These are phyloP conservation scores for Patella pellucida DNA, from an alignment of 2,888 invertebrate species.

Conservation along the genomic window DNA sequence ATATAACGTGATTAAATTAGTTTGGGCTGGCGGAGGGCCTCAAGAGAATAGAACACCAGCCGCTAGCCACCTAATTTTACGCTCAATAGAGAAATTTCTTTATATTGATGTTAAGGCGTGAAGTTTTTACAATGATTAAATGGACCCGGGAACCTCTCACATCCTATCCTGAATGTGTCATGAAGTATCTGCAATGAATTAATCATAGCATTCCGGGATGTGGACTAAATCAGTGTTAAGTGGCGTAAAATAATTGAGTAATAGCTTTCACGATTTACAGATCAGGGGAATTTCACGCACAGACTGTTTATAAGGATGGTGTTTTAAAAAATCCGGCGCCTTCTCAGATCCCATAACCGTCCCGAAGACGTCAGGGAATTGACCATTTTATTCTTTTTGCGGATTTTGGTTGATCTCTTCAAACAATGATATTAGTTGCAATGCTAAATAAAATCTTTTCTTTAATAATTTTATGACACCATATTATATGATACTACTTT, in stretches of 20 bases:
- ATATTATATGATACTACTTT: too few relatives aligned
- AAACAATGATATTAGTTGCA: too few relatives aligned
- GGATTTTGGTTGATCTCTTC: too few relatives aligned
- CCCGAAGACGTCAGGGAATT: neutral
- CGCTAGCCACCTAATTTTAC: slow-evolving; percentile 38
- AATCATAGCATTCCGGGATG: slow-evolving; percentile 32
- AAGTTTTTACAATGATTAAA: slow-evolving; percentile 42
- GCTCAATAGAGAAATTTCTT: slow-evolving; percentile 38
- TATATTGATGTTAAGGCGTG: slow-evolving; percentile 40
- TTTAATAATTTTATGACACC: too few relatives aligned
- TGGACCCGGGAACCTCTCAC: slow-evolving; percentile 26
- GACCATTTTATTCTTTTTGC: neutral
- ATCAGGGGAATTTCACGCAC: slow-evolving; percentile 24
- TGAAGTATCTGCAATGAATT: slow-evolving; percentile 27
- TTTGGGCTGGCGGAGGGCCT: neutral
- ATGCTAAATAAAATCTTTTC: too few relatives aligned
- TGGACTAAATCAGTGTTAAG: slow-evolving; percentile 37
- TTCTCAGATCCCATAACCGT: neutral
- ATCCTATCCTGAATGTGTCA: slow-evolving; percentile 26
- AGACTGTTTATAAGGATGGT: slow-evolving; percentile 7
- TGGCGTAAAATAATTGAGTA: slow-evolving; percentile 35
- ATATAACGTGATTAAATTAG: slow-evolving; percentile 39
- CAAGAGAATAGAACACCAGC: slow-evolving; percentile 3
- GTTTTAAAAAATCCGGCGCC: neutral
- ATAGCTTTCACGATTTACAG: slow-evolving; percentile 27